Base-by-base conservation (phyloP, 2,113 vertebrate genomes). In the Circaetus cinerascens region DNA sequence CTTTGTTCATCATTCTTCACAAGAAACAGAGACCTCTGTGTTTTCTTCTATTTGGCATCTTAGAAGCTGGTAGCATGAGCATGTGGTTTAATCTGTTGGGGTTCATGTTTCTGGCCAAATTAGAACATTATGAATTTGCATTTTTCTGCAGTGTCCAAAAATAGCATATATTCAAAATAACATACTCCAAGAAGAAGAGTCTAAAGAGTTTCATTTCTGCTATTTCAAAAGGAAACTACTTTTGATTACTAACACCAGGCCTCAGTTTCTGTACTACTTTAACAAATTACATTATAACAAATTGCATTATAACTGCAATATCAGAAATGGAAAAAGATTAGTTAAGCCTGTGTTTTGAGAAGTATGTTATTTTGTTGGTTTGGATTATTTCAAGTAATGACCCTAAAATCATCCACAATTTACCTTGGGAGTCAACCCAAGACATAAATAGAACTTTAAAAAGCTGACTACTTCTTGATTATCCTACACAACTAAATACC, bases 11-110 rank as follows among this genome's bases (percentile, higher is more conserved):
- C 80, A 83, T 94, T 89, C 93, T 93, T 85, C 93, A 93, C 63
- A 92, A 96, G 89, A 96, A 98, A 99, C 98, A 99, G 98, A 98
- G 95, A 98, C 92, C 53, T 93, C 95, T 98, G 95, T 98, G 89
- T 96, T 94, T 80, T 89, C 72, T 96, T 66, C 83, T 79, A 17
- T 77, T 94, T 95, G 93, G 56, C 92, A 74, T 94, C 85, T 94
- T 94, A 93, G 93, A 93, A 93, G 63, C 75, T 92, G 81, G 91
- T 97, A 91, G 97, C 79, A 83, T 88, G 91, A 96, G 98, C 98
- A 96, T 98, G 96, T 97, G 95, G 96, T 82, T 95, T 82, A 92
- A 78, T 93, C 80, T 97, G 55, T 78, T 86, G 66, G 62, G 75
- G 76, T 95, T 88, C 84, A 59, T 77, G 86, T 82, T 95, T 96